phyloP scores from a whole-genome alignment of 2,113 vertebrate genomes.

The Stictonetta naevosa region DNA sequence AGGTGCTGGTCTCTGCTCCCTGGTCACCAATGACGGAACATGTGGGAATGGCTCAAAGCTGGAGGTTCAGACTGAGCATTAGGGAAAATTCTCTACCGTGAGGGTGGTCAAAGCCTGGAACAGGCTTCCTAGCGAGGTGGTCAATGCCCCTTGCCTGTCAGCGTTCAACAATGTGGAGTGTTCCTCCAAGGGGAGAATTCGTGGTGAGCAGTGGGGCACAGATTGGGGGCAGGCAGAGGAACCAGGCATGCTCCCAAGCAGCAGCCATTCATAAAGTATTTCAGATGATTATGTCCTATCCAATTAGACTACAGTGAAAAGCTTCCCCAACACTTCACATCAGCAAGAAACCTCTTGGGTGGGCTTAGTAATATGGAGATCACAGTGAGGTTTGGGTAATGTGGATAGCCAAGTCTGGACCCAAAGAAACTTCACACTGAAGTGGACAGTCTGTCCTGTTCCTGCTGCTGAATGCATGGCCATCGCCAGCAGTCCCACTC shows the following conservation, averaged over 20 bases:
- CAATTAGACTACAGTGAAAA: not conserved
- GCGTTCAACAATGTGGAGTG: too few relatives aligned
- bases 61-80: not conserved
- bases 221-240: not conserved
- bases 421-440: accelerated
- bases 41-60: not conserved
- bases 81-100: not conserved
- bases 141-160: not conserved
- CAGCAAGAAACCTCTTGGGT: not conserved
- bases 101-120: not conserved
- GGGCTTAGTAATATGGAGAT: not conserved
- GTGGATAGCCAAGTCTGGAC: not conserved
- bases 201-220: not conserved
- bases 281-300: not conserved
- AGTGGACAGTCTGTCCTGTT: not conserved
- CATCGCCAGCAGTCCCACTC: not conserved
- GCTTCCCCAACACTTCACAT: not conserved
- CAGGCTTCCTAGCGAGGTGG: not conserved
- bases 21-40: not conserved
- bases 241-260: not conserved
- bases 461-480: not conserved
- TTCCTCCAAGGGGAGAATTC: not conserved
- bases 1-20: not conserved
- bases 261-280: not conserved
- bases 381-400: not conserved